Evolutionary conservation across 1,140 invertebrate genomes (phyloP).

Genomic region (Drosophila auraria): DNA sequence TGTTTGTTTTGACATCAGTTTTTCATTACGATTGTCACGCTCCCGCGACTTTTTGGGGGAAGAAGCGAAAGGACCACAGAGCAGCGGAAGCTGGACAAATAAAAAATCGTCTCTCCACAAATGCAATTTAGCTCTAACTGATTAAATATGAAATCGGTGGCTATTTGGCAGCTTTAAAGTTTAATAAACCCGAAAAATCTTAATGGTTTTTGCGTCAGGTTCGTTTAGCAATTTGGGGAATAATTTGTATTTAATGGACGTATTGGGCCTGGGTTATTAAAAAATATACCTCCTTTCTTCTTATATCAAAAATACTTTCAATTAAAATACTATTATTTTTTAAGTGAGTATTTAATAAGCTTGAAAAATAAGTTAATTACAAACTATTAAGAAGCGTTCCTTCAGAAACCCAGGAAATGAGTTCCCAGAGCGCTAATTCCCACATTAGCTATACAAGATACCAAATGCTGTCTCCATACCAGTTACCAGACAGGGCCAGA

Average conservation of each 20-base stretch:
- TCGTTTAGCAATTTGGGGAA: neutral
- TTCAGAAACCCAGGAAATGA: neutral
- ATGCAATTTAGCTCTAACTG: conserved; percentile 38
- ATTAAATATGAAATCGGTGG: conserved; percentile 30
- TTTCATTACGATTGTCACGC: conserved; percentile 71
- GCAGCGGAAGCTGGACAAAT: neutral
- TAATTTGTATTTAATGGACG: neutral
- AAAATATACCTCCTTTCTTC: neutral
- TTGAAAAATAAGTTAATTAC: too few species aligned
- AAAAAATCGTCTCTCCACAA: conserved; percentile 38
- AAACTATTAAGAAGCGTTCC: too few species aligned
- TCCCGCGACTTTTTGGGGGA: conserved; percentile 33
- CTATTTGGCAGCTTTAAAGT: conserved; percentile 38
- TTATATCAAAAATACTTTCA: neutral
- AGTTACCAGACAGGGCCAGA: neutral
- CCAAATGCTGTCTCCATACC: neutral
- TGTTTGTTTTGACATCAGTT: conserved; percentile 70
- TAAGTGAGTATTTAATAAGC: neutral
- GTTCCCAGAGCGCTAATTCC: neutral
- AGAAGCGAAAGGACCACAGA: conserved; percentile 31
- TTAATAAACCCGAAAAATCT: conserved; percentile 21
- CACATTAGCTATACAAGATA: neutral
- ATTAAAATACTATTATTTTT: too few species aligned
- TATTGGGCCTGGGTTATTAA: too few species aligned
- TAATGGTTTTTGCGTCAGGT: conserved; percentile 18